Percentiles rank a stretch among this genome's conserved stretches.
Conservation (phyloP, 2,888 invertebrate genomes). For the Sesia bembeciformis region DNA sequence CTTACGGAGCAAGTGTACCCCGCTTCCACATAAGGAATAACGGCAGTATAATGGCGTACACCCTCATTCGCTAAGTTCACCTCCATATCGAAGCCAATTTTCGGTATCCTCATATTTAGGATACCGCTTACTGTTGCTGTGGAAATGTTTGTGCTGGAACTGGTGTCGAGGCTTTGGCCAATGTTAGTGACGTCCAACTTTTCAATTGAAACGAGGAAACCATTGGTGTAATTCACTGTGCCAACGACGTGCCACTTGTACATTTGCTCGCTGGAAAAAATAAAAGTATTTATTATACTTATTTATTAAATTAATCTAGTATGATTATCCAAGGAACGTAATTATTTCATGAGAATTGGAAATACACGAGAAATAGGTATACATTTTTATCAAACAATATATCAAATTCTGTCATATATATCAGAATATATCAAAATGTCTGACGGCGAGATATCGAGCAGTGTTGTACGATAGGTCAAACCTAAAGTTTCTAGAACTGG, state of each 20-base stretch:
- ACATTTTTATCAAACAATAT: too few species aligned
- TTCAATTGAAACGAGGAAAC: slow-evolving; percentile 42
- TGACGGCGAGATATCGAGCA: too few species aligned
- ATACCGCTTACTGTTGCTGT: slow-evolving; percentile 15
- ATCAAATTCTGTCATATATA: too few species aligned
- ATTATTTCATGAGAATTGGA: too few species aligned
- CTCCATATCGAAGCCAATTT: slow-evolving; percentile 36
- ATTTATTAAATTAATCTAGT: neutral
- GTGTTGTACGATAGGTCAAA: too few species aligned
- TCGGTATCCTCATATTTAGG: slow-evolving; percentile 23
- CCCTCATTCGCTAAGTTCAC: slow-evolving; percentile 18
- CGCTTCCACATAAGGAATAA: slow-evolving; percentile 16
- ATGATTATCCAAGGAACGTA: too few species aligned
- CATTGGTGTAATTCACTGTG: slow-evolving; percentile 35
- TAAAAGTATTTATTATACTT: neutral
- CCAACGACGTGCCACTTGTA: slow-evolving; percentile 35
- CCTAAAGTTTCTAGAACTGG: too few species aligned
- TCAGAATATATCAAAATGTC: too few species aligned
- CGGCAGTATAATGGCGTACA: slow-evolving; percentile 26
- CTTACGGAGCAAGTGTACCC: slow-evolving; percentile 22
- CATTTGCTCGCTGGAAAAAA: slow-evolving; percentile 26
- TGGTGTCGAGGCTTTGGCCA: neutral
- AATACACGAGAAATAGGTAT: too few species aligned
- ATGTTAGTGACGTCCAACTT: slow-evolving; percentile 16
- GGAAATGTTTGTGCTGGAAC: slow-evolving; percentile 4